Evolutionary conservation across 2,113 vertebrate species (phyloP), one percentile per base, ranked within the genome.

Genomic region (Lepus timidus): DNA sequence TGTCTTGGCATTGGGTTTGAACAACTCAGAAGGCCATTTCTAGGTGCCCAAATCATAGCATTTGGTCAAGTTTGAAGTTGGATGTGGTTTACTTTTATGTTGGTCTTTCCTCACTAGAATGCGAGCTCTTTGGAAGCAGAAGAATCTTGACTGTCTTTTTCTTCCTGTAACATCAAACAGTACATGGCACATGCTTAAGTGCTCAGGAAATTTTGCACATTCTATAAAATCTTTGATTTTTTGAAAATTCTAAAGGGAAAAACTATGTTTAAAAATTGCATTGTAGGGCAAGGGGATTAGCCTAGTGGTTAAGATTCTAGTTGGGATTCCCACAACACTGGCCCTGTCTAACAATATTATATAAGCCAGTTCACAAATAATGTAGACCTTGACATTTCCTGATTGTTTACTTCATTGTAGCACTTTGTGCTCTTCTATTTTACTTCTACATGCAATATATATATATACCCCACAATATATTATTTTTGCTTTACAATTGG

Each of bases 211-310:
- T 85, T 64, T 92, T 81, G 92, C 61, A 36, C 4, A 64, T 7
- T 36, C 0, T 89, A 25, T 44, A 61, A 81, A 91, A 65, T 73
- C 6, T 67, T 92, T 85, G 68, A 81, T 92, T 90, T 33, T 70
- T 88, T 90, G 75, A 62, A 92, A 92, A 23, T 78, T 93, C 13
- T 73, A 33, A 90, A 94, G 70, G 70, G 62, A 51, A 94, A 89
- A 89, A 20, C 2, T 76, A n/a, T 4, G 13, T 75, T 89, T 44
- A 76, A 76, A 88, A 14, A 82, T 65, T 61, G 16, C 49, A n/a
- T 71, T 75, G 31, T 92, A 51, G 44, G 44, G 44, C 44, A 44
- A 44, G 44, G 44, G 44, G 44, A 44, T 44, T 44, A 44, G 44
- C 44, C 44, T 44, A 44, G 44, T 44, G 44, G 44, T 44, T 44